Conservation (phyloP, 2,888 invertebrate genomes). For the Harpalus rufipes region DNA sequence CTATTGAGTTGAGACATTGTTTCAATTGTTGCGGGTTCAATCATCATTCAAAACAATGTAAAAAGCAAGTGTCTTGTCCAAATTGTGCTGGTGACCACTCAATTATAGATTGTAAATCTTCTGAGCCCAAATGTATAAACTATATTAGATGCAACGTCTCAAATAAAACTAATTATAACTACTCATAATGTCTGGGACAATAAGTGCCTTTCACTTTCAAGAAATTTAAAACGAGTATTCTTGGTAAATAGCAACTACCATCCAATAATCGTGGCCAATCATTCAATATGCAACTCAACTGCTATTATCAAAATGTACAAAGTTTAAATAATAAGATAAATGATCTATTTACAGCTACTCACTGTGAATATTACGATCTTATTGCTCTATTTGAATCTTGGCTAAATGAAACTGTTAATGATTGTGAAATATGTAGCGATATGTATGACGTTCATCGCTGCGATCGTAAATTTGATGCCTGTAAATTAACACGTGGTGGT, state of each 20-base stretch:
- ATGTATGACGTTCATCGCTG: neutral
- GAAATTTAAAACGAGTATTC: neutral
- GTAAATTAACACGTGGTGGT: neutral
- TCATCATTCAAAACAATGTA: neutral
- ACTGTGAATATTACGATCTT: neutral
- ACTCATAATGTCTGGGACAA: neutral
- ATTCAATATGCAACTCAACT: neutral
- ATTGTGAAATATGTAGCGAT: neutral
- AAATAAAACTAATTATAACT: neutral
- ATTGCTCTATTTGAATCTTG: neutral
- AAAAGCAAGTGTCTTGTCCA: neutral
- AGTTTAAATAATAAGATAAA: too few relatives aligned
- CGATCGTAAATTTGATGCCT: neutral
- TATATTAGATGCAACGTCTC: neutral
- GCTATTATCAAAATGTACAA: conserved; percentile 10
- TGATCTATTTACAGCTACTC: too few relatives aligned
- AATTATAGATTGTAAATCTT: neutral
- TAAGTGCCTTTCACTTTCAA: neutral
- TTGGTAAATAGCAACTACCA: neutral
- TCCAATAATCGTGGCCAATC: neutral
- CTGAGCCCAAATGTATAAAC: neutral
- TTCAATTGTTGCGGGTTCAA: neutral
- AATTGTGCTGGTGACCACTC: neutral
- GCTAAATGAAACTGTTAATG: neutral
- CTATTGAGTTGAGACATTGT: neutral